A percentile compares a stretch with the other conserved stretches of the same genome.
Conservation (phyloP, 2,888 invertebrate species). For the Actias luna region DNA sequence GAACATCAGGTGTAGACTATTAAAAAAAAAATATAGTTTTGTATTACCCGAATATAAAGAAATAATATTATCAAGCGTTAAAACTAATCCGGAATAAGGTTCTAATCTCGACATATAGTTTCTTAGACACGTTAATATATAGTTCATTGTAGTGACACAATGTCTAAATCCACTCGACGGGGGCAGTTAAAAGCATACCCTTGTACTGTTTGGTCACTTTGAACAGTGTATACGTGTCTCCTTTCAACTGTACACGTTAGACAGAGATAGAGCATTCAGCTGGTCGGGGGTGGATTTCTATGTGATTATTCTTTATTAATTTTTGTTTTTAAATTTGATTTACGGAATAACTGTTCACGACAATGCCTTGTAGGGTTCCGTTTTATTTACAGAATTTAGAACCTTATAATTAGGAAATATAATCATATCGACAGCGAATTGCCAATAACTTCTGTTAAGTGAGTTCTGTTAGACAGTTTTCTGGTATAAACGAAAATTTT, state of each 20-base stretch:
- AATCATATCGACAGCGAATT: no score
- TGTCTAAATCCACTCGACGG: constrained; percentile 27
- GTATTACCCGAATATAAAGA: not conserved
- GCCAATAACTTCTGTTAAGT: no score
- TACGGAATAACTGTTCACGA: not conserved
- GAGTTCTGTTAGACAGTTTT: no score
- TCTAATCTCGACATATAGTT: not conserved
- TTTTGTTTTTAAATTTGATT: not conserved
- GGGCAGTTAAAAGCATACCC: constrained; percentile 32
- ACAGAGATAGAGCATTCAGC: not conserved
- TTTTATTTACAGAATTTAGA: not conserved
- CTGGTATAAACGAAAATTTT: no score
- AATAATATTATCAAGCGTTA: not conserved
- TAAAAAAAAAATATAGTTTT: no score
- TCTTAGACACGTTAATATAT: constrained; percentile 1
- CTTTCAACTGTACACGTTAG: constrained; percentile 5
- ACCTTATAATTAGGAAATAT: no score
- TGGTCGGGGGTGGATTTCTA: not conserved
- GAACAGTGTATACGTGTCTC: constrained; percentile 1
- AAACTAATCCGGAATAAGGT: not conserved
- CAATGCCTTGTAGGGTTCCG: not conserved
- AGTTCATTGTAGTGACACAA: constrained; percentile 10
- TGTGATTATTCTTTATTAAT: not conserved
- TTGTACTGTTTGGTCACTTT: constrained; percentile 22
- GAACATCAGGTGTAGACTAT: no score